Evolutionary conservation across 2,797 vertebrate genomes (phyloP).

Genomic region (Catostomus latipinnis): DNA sequence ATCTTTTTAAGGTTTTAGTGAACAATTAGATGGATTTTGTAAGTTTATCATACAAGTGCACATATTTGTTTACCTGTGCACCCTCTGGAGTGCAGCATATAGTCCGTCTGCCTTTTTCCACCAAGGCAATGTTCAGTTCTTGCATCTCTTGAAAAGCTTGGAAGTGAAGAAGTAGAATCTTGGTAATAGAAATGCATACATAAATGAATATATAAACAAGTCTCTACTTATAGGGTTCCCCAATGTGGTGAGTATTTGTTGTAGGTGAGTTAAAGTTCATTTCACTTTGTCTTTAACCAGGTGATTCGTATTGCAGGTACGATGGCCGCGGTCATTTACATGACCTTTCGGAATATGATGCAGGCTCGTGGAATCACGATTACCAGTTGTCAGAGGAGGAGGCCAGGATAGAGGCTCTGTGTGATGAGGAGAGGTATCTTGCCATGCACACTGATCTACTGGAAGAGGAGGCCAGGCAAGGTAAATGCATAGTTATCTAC

Average conservation of each 20-base stretch:
- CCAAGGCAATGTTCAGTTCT: conserved; percentile 52
- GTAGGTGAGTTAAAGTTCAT: conserved; percentile 55
- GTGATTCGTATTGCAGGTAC: conserved; percentile 89
- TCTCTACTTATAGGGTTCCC: conserved; percentile 66
- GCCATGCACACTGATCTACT: conserved; percentile 98
- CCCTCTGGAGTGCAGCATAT: conserved; percentile 50
- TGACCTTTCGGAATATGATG: conserved; percentile 98
- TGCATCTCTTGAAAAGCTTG: conserved; percentile 55
- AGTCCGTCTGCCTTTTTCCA: conserved; percentile 61
- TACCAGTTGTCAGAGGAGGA: conserved; percentile 98
- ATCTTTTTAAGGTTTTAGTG: conserved; percentile 64
- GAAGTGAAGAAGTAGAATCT: conserved; percentile 64
- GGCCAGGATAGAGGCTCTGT: conserved; percentile 94
- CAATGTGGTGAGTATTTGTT: conserved; percentile 74
- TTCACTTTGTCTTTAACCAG: conserved; percentile 79
- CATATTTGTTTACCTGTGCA: conserved; percentile 39
- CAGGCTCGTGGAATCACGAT: conserved; percentile 96
- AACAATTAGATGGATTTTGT: conserved; percentile 58
- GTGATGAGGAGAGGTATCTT: conserved; percentile 99
- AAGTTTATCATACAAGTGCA: conserved; percentile 57
- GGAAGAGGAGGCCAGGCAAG: conserved; percentile 98
- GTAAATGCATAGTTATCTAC: conserved; percentile 66
- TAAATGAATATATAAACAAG: conserved; percentile 40
- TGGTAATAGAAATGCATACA: conserved; percentile 29
- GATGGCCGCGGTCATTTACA: conserved; percentile 99